Evolutionary conservation across 2,797 vertebrate species (phyloP).

Genomic region (Anas bahamensis): DNA sequence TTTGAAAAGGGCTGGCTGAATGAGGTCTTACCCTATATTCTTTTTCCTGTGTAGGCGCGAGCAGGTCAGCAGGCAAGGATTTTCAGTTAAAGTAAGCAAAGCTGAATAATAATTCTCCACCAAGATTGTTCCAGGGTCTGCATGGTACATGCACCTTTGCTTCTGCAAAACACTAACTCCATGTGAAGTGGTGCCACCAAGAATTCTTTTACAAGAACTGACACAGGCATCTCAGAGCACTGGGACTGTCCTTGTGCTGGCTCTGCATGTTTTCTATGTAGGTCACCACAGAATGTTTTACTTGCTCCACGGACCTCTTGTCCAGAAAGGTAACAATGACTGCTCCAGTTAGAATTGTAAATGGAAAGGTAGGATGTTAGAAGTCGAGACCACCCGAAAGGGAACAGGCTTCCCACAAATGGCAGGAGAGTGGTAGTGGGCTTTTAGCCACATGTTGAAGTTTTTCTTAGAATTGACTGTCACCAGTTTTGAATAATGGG

Average conservation of each 20-base stretch:
- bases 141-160: background rate
- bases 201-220: background rate
- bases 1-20: constrained; percentile 1
- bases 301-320: background rate
- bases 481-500: background rate
- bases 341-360: background rate
- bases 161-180: background rate
- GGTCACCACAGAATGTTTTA: background rate
- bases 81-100: background rate
- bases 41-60: background rate
- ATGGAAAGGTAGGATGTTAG: background rate
- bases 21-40: background rate
- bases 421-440: background rate
- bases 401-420: background rate
- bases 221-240: background rate
- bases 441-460: background rate
- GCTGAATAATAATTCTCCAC: background rate
- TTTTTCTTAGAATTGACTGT: background rate
- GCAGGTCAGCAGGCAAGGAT: background rate
- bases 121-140: background rate
- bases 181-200: background rate
- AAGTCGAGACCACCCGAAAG: background rate
- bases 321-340: background rate
- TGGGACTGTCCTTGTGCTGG: background rate
- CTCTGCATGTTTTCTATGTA: background rate